Base-by-base conservation (phyloP, 1,140 invertebrate genomes). In the Euwallacea similis region DNA sequence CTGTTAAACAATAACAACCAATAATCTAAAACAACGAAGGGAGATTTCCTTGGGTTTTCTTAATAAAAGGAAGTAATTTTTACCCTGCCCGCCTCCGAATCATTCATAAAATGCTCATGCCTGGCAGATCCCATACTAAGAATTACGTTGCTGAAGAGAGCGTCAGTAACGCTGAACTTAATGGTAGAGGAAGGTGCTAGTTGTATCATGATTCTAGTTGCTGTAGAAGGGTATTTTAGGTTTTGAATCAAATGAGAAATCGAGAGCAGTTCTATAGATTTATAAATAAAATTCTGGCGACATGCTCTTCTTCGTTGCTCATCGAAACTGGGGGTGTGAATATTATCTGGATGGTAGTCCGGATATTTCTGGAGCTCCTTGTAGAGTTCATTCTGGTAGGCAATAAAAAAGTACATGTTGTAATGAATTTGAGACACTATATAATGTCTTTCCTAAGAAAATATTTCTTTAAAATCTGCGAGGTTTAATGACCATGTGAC, bases 1-100 rank as follows among this genome's bases (percentile, higher is more conserved):
- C 97, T n/a, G 97, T 98, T 55, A 98, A 81, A 10, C 93, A 92
- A 83, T 97, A 93, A 78, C 92, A 94, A 2, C 93, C 93, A 66
- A 89, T 82, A 42, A 91, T 87, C 87, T 90, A 75, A 42, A 73
- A 73, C 2, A 42, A 55, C 4, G 21, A 33, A 33, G 21, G 21
- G 4, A 33, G 21, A 33, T 33, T 33, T 33, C 4, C 1, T 33
- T 33, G 21, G 21, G 4, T 33, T 4, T 33, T 33, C 6, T 1
- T 62, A 7, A 15, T n/a, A 15, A 62, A 15, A 0, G n/a, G 6
- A n/a, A 10, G 10, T 13, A 6, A 6, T 56, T 64, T 13, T 77
- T 78, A 90, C 90, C 82, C 91, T 84, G 77, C 88, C 86, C 60
- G 86, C 84, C 76, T 87, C 86, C 11, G 90, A 85, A 15, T 90